Base-by-base conservation (phyloP, 2,888 invertebrate genomes). In the Mythimna lalbum region DNA sequence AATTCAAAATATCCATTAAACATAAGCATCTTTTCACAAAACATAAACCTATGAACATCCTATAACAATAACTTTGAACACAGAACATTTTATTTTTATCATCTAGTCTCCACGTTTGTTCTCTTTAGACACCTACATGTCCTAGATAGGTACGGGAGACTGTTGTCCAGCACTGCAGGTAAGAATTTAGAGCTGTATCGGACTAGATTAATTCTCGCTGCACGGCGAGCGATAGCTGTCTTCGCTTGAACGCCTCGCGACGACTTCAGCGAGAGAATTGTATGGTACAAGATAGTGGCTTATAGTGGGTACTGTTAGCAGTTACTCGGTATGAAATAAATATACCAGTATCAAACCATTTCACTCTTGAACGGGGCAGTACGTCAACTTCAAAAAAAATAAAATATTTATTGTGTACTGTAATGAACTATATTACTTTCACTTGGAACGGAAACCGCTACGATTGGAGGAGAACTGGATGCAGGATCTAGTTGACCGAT, bases 121-220 rank as follows among this genome's bases (percentile, higher is more conserved):
- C 9, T 36, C 14, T 55, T 50, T 59, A 43, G 31, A 27, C 5
- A 55, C n/a, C n/a, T n/a, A n/a, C 17, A 43, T 9, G 12, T 50
- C 14, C 19, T 47, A 52, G n/a, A 19, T 31, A 31, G 27, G 12
- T 63, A 36, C 60, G 5, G 19, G 9, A 19, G 39, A n/a, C n/a
- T 49, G 17, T 53, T 66, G 50, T 76, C 52, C 61, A 80, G 67
- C 49, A 27, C 62, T 27, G 31, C 62, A 76, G 76, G 72, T 78
- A 76, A 69, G 69, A 73, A 72, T 73, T 56, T 56, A 47, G 65
- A 31, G 50, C 62, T 69, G 31, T 63, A 72, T 65, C 60, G 52
- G 55, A 65, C 47, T 27, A 72, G 73, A 84, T 84, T 80, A 83
- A 81, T 84, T 77, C 65, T 62, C 73, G 52, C 64, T 73, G 79